A percentile compares a stretch with the other conserved stretches of the same genome.
Conservation (phyloP, 2,113 vertebrate genomes). For the Trogon surrucura region DNA sequence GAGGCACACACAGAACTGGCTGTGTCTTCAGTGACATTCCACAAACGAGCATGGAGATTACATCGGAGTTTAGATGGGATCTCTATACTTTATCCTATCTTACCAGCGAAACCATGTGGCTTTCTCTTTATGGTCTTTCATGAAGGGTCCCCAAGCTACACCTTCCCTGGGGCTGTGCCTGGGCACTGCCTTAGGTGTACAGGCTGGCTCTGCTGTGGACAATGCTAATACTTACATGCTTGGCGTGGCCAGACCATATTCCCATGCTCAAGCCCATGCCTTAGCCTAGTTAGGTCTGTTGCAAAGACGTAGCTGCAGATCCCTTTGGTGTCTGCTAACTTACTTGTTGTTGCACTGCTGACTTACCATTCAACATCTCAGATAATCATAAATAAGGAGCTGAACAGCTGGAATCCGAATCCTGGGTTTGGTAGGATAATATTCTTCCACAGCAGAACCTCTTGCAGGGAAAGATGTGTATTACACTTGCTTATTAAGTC, state of each 20-base stretch:
- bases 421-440: neutral
- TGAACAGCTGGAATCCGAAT: neutral
- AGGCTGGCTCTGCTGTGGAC: neutral
- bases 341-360: neutral
- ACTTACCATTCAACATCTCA: neutral
- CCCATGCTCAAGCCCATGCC: neutral
- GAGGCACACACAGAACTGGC: rapidly evolving
- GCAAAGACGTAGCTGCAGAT: neutral
- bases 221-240: neutral
- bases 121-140: rapidly evolving
- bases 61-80: neutral
- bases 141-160: neutral
- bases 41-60: neutral
- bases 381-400: neutral
- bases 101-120: neutral
- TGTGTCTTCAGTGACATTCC: neutral
- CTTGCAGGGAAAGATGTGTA: neutral
- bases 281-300: neutral
- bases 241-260: neutral
- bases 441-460: neutral
- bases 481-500: neutral
- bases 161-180: neutral
- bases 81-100: neutral
- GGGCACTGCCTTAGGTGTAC: neutral
- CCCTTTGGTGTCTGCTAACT: neutral